Percentiles rank a stretch among this genome's conserved stretches.
Evolutionary conservation across 2,113 vertebrate species (phyloP).

Genomic region (Platanista minor): DNA sequence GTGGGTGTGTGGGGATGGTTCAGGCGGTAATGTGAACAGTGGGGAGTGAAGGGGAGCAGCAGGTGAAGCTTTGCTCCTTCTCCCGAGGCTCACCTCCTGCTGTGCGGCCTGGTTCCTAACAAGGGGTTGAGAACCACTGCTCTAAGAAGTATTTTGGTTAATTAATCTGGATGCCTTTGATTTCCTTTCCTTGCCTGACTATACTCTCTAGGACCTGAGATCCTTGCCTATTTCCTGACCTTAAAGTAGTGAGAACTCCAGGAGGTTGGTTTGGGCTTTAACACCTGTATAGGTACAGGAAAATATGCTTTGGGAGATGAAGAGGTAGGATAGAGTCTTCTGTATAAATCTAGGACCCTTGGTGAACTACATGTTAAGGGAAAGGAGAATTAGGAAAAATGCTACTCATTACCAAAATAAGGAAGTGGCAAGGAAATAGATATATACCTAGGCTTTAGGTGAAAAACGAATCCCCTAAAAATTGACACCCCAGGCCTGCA

Average conservation of each 20-base stretch:
- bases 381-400: neutral
- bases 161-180: neutral
- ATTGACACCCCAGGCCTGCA: neutral
- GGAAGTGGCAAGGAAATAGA: neutral
- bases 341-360: no score
- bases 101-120: no score
- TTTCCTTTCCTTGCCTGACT: neutral
- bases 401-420: neutral
- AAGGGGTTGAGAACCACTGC: no score
- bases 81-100: no score
- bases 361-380: neutral
- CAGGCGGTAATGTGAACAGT: no score
- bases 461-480: neutral
- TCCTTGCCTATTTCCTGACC: neutral
- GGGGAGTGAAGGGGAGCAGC: no score
- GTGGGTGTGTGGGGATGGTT: no score
- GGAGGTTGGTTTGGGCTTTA: neutral
- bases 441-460: neutral
- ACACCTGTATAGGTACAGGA: neutral
- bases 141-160: neutral
- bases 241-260: neutral
- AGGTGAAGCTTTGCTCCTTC: no score
- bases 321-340: neutral
- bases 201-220: neutral
- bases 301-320: neutral